A percentile compares a stretch with the other conserved stretches of the same genome.
Evolutionary conservation across 2,797 vertebrate genomes (phyloP).

Genomic region (Parauchenoglanis punctatus): DNA sequence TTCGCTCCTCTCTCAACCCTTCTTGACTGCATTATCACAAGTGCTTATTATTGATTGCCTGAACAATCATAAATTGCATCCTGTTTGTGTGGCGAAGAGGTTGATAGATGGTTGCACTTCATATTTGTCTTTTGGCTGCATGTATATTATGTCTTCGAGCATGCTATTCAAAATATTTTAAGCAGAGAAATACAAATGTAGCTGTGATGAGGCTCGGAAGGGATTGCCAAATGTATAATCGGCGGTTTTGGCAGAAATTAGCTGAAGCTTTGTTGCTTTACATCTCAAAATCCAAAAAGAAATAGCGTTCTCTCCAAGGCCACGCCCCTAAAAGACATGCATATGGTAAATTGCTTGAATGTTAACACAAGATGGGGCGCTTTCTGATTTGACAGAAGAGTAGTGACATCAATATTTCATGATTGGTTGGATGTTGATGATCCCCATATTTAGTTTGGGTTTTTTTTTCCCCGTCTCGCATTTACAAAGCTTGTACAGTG

Average conservation of each 20-base stretch:
- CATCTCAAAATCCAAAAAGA: background rate
- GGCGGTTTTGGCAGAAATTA: background rate
- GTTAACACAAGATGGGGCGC: no score
- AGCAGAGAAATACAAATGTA: conserved; percentile 17
- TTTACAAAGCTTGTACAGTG: background rate
- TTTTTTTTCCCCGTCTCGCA: background rate
- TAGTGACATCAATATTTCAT: background rate
- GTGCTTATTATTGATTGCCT: conserved; percentile 58
- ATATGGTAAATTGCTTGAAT: background rate
- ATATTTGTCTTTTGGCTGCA: conserved; percentile 1
- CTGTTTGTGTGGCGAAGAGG: conserved; percentile 38
- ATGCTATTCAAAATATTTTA: conserved; percentile 10
- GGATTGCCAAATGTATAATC: conserved; percentile 14
- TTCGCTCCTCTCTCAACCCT: conserved; percentile 61
- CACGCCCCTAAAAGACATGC: background rate
- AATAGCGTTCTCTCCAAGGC: background rate
- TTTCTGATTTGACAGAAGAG: background rate
- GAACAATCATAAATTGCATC: conserved; percentile 49
- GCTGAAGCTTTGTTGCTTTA: background rate
- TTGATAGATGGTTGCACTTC: conserved; percentile 32
- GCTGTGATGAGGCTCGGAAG: background rate
- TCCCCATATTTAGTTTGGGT: background rate
- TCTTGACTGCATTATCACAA: conserved; percentile 54
- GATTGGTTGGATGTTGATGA: background rate
- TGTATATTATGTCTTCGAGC: background rate